phyloP scores from a whole-genome alignment of 2,888 invertebrate species.

The Rotaria macrura region DNA sequence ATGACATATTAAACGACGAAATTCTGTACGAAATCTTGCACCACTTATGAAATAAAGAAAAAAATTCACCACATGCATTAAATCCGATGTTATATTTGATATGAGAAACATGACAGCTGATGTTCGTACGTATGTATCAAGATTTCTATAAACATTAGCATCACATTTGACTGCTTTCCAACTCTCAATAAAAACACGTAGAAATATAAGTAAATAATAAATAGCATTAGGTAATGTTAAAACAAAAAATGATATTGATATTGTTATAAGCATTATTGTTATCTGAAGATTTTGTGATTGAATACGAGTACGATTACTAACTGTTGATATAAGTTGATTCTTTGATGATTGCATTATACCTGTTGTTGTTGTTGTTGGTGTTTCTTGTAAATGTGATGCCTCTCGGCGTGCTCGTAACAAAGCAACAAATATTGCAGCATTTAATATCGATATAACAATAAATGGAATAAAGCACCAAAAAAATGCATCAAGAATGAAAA shows the following conservation, averaged over 20 bases:
- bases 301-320: neutral
- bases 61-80: conserved; percentile 23
- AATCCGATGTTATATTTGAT: neutral
- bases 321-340: neutral
- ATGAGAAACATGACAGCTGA: neutral
- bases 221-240: conserved; percentile 19
- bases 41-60: conserved; percentile 32
- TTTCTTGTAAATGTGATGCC: neutral
- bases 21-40: conserved; percentile 29
- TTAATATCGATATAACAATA: neutral
- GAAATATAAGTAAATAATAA: conserved; percentile 10
- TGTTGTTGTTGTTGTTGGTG: neutral
- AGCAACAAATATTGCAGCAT: neutral
- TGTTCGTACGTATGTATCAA: neutral
- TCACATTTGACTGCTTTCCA: conserved; percentile 10
- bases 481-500: conserved; percentile 20
- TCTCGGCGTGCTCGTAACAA: neutral
- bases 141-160: neutral
- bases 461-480: conserved; percentile 20
- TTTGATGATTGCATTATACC: neutral
- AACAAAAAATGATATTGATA: conserved; percentile 5
- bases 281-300: conserved; percentile 20
- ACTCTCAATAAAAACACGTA: conserved; percentile 11
- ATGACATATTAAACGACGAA: conserved; percentile 21
- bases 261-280: conserved; percentile 8